Evolutionary conservation across 2,888 invertebrate genomes (phyloP), one percentile per base, ranked within the genome.

Genomic region (Mimas tiliae): DNA sequence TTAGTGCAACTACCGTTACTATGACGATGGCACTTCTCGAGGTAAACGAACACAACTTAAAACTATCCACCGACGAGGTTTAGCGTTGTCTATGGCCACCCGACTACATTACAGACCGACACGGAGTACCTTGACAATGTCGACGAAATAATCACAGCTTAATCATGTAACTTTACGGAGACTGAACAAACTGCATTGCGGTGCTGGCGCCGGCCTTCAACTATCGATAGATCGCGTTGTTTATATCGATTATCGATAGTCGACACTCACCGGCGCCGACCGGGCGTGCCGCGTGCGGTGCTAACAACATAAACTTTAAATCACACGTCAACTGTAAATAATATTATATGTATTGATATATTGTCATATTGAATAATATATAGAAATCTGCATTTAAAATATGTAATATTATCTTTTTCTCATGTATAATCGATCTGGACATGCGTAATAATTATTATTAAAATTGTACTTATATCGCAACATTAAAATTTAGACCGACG

Each of bases 381-480:
- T 91, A 91, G 85, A 91, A 88, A 90, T 92, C 88, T 92, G 90
- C 84, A 73, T 85, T 88, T 87, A 86, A 89, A 89, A 89, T 81
- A 76, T 85, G 87, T 89, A 91, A 90, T 91, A 89, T 84, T 4
- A 27, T 75, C 87, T 87, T 86, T 80, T 78, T 80, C 78, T 85
- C 83, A 69, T 88, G 86, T 89, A 87, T 85, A 86, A 85, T 78
- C 51, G 38, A 58, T 86, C 84, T 91, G 92, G 93, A 92, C 92
- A 88, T 85, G 87, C 84, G 83, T 84, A 77, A 79, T 84, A 82
- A 85, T 84, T 83, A 81, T 87, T 83, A 58, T 58, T 58, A 42
- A 81, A 84, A 88, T 92, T 93, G 91, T 93, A 92, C 92, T 93
- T 89, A 89, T 81, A 88, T 84, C 86, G 88, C 89, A 87, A 85